A percentile compares a stretch with the other conserved stretches of the same genome.
Conservation (phyloP, 2,888 invertebrate genomes). For the Euproctis similis region DNA sequence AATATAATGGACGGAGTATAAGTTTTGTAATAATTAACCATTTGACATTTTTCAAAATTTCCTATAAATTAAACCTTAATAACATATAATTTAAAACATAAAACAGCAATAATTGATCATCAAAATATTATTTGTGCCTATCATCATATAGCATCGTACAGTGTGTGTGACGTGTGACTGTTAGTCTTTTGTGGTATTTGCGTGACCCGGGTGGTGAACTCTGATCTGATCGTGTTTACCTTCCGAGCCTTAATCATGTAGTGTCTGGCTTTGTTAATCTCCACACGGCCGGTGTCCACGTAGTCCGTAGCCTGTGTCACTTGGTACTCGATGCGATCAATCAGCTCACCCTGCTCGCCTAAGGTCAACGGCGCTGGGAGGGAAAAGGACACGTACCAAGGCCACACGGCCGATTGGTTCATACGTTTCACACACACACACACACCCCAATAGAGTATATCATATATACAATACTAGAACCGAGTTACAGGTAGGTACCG, state of each 20-base stretch:
- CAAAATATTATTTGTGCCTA: too few relatives aligned
- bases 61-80: too few relatives aligned
- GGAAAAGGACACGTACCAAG: slow-evolving; percentile 42
- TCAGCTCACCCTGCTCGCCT: slow-evolving; percentile 89
- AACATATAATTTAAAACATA: too few relatives aligned
- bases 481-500: slow-evolving; percentile 50
- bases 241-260: slow-evolving; percentile 92
- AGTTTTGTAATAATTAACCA: too few relatives aligned
- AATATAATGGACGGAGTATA: too few relatives aligned
- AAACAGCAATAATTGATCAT: too few relatives aligned
- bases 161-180: too few relatives aligned
- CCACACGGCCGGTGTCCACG: slow-evolving; percentile 85
- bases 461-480: slow-evolving; percentile 9
- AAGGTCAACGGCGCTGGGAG: slow-evolving; percentile 57
- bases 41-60: too few relatives aligned
- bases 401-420: slow-evolving; percentile 64
- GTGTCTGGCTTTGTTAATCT: slow-evolving; percentile 85
- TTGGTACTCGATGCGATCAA: slow-evolving; percentile 95
- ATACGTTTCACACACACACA: slow-evolving; percentile 47
- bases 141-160: too few relatives aligned
- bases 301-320: slow-evolving; percentile 90
- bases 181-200: not conserved
- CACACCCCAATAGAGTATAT: slow-evolving; percentile 26
- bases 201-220: too few relatives aligned
- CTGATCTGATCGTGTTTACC: slow-evolving; percentile 82